Evolutionary conservation across 2,113 vertebrate species (phyloP).

Genomic region (Xiphophorus hellerii): DNA sequence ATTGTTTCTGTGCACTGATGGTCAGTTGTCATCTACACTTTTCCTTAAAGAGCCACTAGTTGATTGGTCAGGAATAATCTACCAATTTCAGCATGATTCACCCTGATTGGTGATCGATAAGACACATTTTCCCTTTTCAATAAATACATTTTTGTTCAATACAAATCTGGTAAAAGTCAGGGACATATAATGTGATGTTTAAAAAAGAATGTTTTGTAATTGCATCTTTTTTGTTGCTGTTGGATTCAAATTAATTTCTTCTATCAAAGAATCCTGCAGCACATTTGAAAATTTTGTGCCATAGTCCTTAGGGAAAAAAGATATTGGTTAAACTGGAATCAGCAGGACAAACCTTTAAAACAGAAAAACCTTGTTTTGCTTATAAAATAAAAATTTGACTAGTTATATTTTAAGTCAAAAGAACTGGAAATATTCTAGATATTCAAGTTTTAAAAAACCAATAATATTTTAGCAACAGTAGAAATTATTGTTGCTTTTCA

Average conservation of each 20-base stretch:
- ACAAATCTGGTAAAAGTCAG: neutral
- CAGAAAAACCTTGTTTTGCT: neutral
- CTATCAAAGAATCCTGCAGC: too few relatives aligned
- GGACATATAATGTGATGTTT: neutral
- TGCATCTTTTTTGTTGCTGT: neutral
- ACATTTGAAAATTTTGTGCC: too few relatives aligned
- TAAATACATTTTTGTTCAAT: neutral
- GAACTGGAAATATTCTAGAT: neutral
- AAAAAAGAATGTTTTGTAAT: neutral
- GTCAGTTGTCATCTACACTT: neutral
- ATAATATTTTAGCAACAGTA: neutral
- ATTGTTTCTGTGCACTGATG: neutral
- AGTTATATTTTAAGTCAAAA: neutral
- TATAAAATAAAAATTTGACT: neutral
- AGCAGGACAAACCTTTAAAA: neutral
- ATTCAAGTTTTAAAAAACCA: neutral
- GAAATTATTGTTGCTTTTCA: neutral
- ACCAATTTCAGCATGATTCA: too few relatives aligned
- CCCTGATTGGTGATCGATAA: too few relatives aligned
- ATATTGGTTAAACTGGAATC: neutral
- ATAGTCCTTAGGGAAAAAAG: neutral
- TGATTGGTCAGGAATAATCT: neutral
- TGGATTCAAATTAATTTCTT: neutral
- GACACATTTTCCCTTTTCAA: too few relatives aligned
- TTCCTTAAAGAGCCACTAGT: neutral